These are phyloP conservation scores for Chroicocephalus ridibundus DNA, from an alignment of 2,113 vertebrate genomes.

Conservation along the genomic window DNA sequence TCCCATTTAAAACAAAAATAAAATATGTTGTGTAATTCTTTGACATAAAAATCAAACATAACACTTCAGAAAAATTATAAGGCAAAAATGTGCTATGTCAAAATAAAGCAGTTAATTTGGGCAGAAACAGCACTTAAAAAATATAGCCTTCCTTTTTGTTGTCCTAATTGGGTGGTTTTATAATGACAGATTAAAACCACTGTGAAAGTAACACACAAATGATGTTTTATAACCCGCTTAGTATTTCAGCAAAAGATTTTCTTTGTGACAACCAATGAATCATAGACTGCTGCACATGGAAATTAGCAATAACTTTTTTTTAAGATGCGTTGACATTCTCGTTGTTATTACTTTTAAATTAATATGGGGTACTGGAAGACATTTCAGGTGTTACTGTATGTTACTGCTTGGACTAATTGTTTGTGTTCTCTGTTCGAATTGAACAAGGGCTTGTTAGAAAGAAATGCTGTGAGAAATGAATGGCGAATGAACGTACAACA, in stretches of 20 bases:
- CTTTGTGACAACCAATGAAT: conserved; percentile 17
- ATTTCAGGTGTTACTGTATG: conserved; percentile 8
- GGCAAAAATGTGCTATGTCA: not conserved
- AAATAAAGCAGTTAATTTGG: conserved; percentile 38
- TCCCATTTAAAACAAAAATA: conserved; percentile 11
- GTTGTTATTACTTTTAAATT: conserved; percentile 22
- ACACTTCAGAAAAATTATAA: not conserved
- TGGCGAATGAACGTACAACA: not conserved
- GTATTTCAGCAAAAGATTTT: conserved; percentile 41
- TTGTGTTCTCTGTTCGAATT: not conserved
- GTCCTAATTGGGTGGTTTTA: conserved; percentile 59
- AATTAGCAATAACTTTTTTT: conserved; percentile 19
- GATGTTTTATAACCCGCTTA: conserved; percentile 50
- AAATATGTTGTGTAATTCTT: not conserved
- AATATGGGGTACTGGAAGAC: not conserved
- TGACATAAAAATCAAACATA: conserved; percentile 21
- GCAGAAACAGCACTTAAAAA: conserved; percentile 22
- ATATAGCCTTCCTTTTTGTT: conserved; percentile 29
- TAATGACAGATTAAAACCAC: conserved; percentile 49
- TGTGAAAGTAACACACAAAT: conserved; percentile 21
- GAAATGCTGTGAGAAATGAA: not conserved
- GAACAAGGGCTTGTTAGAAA: not conserved
- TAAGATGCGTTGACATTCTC: not conserved
- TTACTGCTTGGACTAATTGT: conserved; percentile 21
- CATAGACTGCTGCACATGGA: not conserved